Evolutionary conservation across 2,113 vertebrate genomes (phyloP).

Genomic region (Tylochromis polylepis): DNA sequence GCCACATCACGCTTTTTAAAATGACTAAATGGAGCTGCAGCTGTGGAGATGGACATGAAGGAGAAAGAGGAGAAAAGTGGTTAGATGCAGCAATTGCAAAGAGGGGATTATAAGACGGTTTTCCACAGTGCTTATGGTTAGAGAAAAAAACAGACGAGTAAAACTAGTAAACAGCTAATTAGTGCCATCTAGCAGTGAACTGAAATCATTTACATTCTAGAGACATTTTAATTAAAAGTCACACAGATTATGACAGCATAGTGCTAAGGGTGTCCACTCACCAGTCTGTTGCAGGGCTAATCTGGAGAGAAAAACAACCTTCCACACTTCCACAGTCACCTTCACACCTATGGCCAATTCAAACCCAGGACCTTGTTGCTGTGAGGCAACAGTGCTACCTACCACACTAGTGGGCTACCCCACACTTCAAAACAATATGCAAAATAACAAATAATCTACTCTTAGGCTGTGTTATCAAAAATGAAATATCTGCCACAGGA

Average conservation of each 20-base stretch:
- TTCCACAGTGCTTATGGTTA: not conserved
- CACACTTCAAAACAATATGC: not conserved
- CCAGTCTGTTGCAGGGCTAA: not conserved
- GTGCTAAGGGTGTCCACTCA: not conserved
- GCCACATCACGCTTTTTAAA: conserved; percentile 82
- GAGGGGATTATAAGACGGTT: not conserved
- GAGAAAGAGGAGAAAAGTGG: not conserved
- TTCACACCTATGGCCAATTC: not conserved
- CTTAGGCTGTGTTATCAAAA: not conserved
- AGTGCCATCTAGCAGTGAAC: not conserved
- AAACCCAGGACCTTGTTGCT: not conserved
- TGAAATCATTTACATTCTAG: not conserved
- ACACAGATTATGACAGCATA: not conserved
- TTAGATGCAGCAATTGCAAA: not conserved
- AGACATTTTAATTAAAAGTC: not conserved
- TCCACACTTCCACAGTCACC: not conserved
- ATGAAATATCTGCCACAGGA: not conserved
- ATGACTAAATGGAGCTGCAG: conserved; percentile 52
- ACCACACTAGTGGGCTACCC: not conserved
- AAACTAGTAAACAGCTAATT: not conserved
- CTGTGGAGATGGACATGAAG: conserved; percentile 44
- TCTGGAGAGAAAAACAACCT: not conserved
- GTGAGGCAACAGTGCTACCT: too few relatives aligned
- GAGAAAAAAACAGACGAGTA: not conserved
- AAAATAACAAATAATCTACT: not conserved